Evolutionary conservation across 2,797 vertebrate genomes (phyloP), one percentile per base, ranked within the genome.

Genomic region (Centroberyx gerrardi): DNA sequence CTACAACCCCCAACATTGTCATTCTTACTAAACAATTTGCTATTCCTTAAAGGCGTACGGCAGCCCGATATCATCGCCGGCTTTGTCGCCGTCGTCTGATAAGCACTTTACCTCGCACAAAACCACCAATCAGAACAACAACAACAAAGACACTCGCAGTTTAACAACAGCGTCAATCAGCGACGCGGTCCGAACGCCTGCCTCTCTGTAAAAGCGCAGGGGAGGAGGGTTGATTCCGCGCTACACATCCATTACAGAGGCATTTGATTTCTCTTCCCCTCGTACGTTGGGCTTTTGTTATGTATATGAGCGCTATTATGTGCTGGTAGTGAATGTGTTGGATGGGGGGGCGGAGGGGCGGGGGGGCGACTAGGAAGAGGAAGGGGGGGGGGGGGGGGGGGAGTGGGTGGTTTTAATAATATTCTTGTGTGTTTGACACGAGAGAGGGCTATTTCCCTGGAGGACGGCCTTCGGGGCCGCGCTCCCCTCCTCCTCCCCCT

Each of bases 301-400:
- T 90, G 83, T 74, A 82, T 83, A 87, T 86, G 68, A 82, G 69
- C 36, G 38, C 77, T 70, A 84, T 90, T 87, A 82, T 84, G 74
- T 40, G 56, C 17, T 8, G 40, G 15, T 68, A 74, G 65, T 80
- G 70, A 79, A 82, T 79, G 78, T 78, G 82, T 53, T 75, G 76
- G 80, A 65, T 59, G 69, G 62, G 48, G 53, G 27, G 68, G 10
- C 5, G 3, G 15, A 5, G 14, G 18, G 17, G 8, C 33, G 17
- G 36, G 3, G 22, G 31, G 62, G 13, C n/a, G n/a, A n/a, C n/a
- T 36, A 40, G 22, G 42, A 29, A 27, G 27, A 67, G 10, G 6
- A 4, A 12, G 8, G 15, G 14, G 18, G 7, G 36, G 18, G 18
- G 36, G 61, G 13, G 33, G 1, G 8, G 36, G 68, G 60, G n/a